Evolutionary conservation across 2,888 invertebrate species (phyloP).

Genomic region (Chrysotoxum bicinctum): DNA sequence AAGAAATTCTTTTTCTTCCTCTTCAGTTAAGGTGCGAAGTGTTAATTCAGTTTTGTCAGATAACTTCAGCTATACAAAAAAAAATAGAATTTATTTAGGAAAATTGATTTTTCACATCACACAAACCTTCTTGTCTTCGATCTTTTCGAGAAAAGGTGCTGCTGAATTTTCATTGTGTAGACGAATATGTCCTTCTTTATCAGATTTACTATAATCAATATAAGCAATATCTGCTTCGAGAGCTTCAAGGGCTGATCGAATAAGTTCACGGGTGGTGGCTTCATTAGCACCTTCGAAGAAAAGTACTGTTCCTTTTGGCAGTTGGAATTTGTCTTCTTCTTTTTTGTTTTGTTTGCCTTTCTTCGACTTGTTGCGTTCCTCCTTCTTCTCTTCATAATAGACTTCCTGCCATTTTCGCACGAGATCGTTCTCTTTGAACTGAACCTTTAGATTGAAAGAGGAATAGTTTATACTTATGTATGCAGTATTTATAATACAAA

Average conservation of each 20-base stretch:
- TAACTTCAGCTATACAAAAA: constrained; percentile 77
- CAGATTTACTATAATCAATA: constrained; percentile 89
- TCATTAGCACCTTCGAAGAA: constrained; percentile 85
- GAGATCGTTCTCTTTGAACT: constrained; percentile 86
- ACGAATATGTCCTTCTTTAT: constrained; percentile 88
- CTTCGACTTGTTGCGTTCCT: constrained; percentile 83
- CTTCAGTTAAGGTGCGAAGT: constrained; percentile 85
- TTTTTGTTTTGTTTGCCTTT: constrained; percentile 79
- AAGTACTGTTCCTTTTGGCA: constrained; percentile 89
- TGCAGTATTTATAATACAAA: too few species aligned
- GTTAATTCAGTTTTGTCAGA: constrained; percentile 82
- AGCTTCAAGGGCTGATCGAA: constrained; percentile 86
- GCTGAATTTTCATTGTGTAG: constrained; percentile 88
- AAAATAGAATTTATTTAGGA: neutral
- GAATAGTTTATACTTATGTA: neutral
- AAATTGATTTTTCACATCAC: neutral
- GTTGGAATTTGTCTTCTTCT: constrained; percentile 78
- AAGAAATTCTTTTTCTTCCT: constrained; percentile 87
- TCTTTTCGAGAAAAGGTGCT: constrained; percentile 85
- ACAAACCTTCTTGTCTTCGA: constrained; percentile 85
- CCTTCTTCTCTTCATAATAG: constrained; percentile 85
- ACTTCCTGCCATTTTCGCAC: constrained; percentile 87
- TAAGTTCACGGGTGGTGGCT: constrained; percentile 86
- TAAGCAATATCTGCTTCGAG: constrained; percentile 84
- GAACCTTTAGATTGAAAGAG: constrained; percentile 80